Evolutionary conservation across 2,113 vertebrate species (phyloP).

Genomic region (Poeciliopsis retropinna): DNA sequence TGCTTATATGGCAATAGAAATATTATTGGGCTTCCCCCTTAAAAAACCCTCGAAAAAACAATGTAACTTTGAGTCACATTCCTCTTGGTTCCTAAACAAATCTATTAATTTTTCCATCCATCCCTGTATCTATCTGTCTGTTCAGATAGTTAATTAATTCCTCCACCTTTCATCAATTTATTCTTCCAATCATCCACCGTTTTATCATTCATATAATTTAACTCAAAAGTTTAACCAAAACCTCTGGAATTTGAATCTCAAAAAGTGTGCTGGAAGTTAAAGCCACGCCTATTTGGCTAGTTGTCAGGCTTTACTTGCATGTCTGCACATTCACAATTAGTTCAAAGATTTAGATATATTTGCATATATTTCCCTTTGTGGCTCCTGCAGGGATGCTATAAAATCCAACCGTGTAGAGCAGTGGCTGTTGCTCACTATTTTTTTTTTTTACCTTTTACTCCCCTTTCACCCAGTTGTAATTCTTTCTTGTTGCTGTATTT

Average conservation of each 20-base stretch:
- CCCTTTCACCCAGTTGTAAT: background rate
- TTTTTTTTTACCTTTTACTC: background rate
- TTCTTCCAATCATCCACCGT: background rate
- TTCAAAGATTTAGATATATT: slow-evolving; percentile 13
- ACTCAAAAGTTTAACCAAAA: background rate
- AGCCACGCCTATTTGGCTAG: background rate
- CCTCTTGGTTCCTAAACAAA: no score
- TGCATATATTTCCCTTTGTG: slow-evolving; percentile 29
- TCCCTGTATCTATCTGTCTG: background rate
- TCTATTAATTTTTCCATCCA: background rate
- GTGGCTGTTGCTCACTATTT: background rate
- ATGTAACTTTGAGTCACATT: no score
- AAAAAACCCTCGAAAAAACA: no score
- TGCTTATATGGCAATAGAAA: background rate
- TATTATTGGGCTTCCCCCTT: background rate
- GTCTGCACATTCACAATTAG: background rate
- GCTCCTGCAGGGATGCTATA: background rate
- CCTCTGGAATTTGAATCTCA: no score
- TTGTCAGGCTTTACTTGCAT: background rate
- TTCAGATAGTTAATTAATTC: background rate
- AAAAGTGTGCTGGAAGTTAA: background rate
- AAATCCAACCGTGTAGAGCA: background rate
- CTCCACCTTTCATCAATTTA: no score
- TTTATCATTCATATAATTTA: background rate
- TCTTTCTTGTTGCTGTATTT: background rate